Base-by-base conservation (phyloP, 2,797 vertebrate species). In the Malurus splendens region DNA sequence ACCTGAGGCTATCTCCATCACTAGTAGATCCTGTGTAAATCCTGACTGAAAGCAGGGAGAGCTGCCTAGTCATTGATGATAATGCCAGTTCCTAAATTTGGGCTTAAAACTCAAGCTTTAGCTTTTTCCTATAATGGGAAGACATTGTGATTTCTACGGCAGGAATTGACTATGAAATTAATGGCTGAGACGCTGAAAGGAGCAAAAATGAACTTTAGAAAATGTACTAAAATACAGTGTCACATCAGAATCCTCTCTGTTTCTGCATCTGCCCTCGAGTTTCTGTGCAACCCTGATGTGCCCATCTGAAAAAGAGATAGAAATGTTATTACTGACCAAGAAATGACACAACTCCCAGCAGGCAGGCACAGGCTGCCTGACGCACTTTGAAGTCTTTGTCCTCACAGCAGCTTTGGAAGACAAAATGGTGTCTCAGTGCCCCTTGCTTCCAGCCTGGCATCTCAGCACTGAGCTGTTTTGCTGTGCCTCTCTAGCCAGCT, bases 11-110 rank as follows among this genome's bases (percentile, higher is more conserved):
- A 18, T 54, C 36, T 36, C 36, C 11, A 57, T 47, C 36, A 36
- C 47, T 65, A 59, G 28, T 48, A 47, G 50, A 39, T 25, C 24
- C 88, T 48, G 8, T 44, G 70, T 68, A 92, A 91, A 90, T 55
- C 81, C 48, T 86, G 41, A 28, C 4, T 20, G 71, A 78, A 59
- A 65, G 77, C 55, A 68, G 32, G 54, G 38, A 87, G 9, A 86
- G 25, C 47, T 83, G 51, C n/a, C 17, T 32, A 6, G 20, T 52
- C 41, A 9, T 4, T 74, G 62, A 55, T 14, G 20, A 30, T 16
- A 82, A 45, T 0, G 1, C 39, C 27, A 57, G 48, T 13, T 73
- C 47, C 36, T 67, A n/a, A 71, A 80, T n/a, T 15, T 42, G 18
- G 38, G 44, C 42, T 61, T 30, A 39, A 76, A 33, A 60, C 19